Conservation (phyloP, 2,888 invertebrate genomes). For the Lottia gigantea region DNA sequence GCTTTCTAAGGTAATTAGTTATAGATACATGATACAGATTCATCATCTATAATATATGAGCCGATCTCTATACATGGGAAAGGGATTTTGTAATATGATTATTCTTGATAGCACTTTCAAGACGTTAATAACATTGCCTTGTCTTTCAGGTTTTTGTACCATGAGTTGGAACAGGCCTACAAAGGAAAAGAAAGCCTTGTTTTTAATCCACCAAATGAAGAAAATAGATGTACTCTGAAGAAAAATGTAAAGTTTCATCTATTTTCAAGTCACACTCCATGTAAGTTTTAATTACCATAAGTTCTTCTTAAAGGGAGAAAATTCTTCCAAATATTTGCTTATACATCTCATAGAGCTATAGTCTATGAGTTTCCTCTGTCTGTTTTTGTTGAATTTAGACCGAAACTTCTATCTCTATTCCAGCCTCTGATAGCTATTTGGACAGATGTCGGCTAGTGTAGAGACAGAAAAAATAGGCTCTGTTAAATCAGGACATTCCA, state of each 20-base stretch:
- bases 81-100: too few species aligned
- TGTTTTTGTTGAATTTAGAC: background rate
- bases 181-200: conserved; percentile 38
- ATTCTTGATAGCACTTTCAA: too few species aligned
- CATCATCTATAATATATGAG: too few species aligned
- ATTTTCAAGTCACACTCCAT: conserved; percentile 88
- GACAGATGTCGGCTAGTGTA: too few species aligned
- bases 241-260: conserved; percentile 80
- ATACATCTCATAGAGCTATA: background rate
- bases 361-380: background rate
- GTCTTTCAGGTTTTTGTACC: conserved; percentile 51
- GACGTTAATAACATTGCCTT: background rate
- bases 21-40: too few species aligned
- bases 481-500: too few species aligned
- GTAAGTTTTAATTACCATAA: conserved; percentile 66
- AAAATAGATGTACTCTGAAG: conserved; percentile 68
- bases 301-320: background rate
- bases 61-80: too few species aligned
- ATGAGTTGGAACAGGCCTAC: conserved; percentile 43
- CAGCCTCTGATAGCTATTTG: too few species aligned
- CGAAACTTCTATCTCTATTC: too few species aligned
- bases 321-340: too few species aligned
- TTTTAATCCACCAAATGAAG: conserved; percentile 31
- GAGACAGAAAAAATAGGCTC: too few species aligned
- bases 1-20: conserved; percentile 82